phyloP scores from a whole-genome alignment of 1,140 invertebrate species.

The Drosophila paulistorum region DNA sequence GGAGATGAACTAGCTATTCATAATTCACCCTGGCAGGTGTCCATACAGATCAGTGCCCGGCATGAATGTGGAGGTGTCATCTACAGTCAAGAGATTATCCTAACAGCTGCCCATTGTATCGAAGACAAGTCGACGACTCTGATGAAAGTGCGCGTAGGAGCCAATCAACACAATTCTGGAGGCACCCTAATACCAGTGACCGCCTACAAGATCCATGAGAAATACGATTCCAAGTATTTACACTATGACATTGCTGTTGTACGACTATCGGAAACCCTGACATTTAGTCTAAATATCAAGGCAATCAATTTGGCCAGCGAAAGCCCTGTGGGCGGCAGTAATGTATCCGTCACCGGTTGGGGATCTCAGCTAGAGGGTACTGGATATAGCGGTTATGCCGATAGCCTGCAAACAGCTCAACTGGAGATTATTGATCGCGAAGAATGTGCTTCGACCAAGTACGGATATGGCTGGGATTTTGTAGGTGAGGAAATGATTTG shows the following conservation, averaged over 20 bases:
- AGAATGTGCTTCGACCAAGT: conserved; percentile 53
- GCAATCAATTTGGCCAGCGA: conserved; percentile 56
- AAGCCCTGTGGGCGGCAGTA: conserved; percentile 46
- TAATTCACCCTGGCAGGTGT: conserved; percentile 85
- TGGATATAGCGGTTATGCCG: conserved; percentile 18
- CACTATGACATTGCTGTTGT: conserved; percentile 84
- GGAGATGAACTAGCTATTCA: conserved; percentile 84
- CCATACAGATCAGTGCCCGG: conserved; percentile 83
- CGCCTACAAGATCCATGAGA: conserved; percentile 41
- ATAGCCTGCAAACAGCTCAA: conserved; percentile 53
- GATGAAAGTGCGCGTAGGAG: conserved; percentile 66
- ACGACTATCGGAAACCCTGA: conserved; percentile 63
- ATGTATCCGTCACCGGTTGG: conserved; percentile 70
- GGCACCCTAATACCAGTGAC: conserved; percentile 47
- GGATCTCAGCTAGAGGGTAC: conserved; percentile 33
- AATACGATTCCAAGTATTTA: conserved; percentile 45
- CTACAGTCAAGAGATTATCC: conserved; percentile 84
- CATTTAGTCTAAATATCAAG: conserved; percentile 44
- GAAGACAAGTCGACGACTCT: conserved; percentile 56
- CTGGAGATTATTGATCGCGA: conserved; percentile 55
- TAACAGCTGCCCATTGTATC: conserved; percentile 86
- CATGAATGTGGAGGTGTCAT: conserved; percentile 86
- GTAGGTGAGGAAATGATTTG: conserved; percentile 82
- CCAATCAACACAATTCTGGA: conserved; percentile 55
- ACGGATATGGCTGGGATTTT: conserved; percentile 70